Evolutionary conservation across 2,888 invertebrate genomes (phyloP).

Genomic region (Drosophila leonis): DNA sequence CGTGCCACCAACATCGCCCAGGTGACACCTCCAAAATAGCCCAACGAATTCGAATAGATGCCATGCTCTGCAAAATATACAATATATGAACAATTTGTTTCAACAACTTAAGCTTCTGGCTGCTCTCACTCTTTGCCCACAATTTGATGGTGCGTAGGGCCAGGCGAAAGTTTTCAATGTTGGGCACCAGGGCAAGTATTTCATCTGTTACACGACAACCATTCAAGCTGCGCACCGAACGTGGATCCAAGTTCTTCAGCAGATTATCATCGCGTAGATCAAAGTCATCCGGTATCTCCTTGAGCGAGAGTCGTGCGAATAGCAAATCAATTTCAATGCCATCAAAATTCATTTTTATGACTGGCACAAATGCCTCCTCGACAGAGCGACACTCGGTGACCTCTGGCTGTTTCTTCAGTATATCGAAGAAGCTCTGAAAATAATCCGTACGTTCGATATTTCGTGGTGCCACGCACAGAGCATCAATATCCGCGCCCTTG

Average conservation of each 20-base stretch:
- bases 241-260: conserved; percentile 97
- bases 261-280: conserved; percentile 96
- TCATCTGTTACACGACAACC: conserved; percentile 99
- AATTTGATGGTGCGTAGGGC: conserved; percentile 97
- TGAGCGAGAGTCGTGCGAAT: conserved; percentile 97
- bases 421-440: conserved; percentile 97
- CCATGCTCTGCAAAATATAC: conserved; percentile 90
- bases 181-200: conserved; percentile 97
- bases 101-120: background rate
- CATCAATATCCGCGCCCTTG: conserved; percentile 99
- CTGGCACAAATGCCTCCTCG: conserved; percentile 99
- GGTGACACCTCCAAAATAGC: conserved; percentile 98
- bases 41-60: conserved; percentile 99
- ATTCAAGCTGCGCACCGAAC: conserved; percentile 98
- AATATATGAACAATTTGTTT: background rate
- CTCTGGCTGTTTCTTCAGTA: conserved; percentile 94
- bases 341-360: conserved; percentile 99
- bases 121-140: conserved; percentile 97
- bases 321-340: conserved; percentile 99
- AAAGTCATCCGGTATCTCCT: conserved; percentile 96
- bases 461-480: conserved; percentile 98
- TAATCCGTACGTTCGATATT: conserved; percentile 98
- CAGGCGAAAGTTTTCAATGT: conserved; percentile 96
- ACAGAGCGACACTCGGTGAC: conserved; percentile 94
- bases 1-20: conserved; percentile 99